A percentile compares a stretch with the other conserved stretches of the same genome.
phyloP scores from a whole-genome alignment of 2,113 vertebrate species.

The Serinus canaria region DNA sequence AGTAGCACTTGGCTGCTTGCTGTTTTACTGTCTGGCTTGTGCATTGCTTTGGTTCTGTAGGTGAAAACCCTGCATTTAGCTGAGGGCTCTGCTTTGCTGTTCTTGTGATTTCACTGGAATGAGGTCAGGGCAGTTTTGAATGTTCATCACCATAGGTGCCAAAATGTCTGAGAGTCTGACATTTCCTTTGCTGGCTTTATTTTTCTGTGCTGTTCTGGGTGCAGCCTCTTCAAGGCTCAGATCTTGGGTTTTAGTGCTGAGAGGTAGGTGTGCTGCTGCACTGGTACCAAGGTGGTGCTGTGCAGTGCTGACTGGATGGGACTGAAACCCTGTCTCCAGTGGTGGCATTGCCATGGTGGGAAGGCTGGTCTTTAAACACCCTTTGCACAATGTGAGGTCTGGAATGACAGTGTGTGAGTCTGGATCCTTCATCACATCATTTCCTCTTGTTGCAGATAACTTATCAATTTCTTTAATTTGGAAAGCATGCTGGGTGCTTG shows the following conservation, averaged over 20 bases:
- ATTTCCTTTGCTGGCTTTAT: not conserved
- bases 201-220: not conserved
- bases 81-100: not conserved
- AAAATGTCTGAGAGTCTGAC: not conserved
- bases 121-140: not conserved
- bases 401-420: not conserved
- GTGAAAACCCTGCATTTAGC: not conserved
- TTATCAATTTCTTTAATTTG: not conserved
- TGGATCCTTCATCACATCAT: fast-evolving
- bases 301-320: not conserved
- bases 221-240: not conserved
- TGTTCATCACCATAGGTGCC: fast-evolving
- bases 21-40: not conserved
- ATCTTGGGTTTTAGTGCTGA: not conserved
- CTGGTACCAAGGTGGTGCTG: not conserved
- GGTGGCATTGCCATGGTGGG: fast-evolving
- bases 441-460: not conserved
- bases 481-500: not conserved
- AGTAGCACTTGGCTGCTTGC: not conserved
- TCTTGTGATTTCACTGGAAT: not conserved
- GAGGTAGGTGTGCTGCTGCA: not conserved
- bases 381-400: not conserved
- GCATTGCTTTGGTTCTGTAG: not conserved
- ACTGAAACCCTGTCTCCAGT: fast-evolving
- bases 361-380: not conserved